These are phyloP conservation scores for Dromius quadrimaculatus DNA, from an alignment of 2,888 invertebrate species.

Conservation along the genomic window DNA sequence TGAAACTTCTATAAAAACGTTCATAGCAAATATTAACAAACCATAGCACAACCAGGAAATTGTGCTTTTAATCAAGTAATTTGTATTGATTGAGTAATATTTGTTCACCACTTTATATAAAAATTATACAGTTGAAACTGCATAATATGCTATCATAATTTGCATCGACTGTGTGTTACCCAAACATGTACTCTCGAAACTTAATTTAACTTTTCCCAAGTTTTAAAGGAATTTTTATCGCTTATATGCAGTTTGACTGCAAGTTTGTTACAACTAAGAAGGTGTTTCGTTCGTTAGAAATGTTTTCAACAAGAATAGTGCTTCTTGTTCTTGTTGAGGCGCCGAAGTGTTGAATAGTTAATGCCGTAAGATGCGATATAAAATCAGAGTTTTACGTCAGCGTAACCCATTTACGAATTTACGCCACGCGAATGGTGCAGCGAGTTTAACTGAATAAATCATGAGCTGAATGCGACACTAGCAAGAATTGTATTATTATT, in stretches of 20 bases:
- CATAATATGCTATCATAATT: too few relatives aligned
- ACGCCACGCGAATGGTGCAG: neutral
- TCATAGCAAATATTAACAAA: too few relatives aligned
- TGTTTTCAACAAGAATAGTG: neutral
- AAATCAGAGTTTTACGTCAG: conserved; percentile 44
- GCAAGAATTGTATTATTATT: conserved; percentile 9
- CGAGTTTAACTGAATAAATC: conserved; percentile 13
- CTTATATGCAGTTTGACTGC: neutral
- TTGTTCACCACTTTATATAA: too few relatives aligned
- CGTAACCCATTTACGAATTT: conserved; percentile 28
- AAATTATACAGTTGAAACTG: too few relatives aligned
- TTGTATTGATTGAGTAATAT: too few relatives aligned
- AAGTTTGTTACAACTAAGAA: conserved; percentile 1
- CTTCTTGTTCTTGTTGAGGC: neutral
- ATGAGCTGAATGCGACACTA: conserved; percentile 36
- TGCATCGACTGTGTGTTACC: too few relatives aligned
- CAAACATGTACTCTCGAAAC: too few relatives aligned
- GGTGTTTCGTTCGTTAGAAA: conserved; percentile 8
- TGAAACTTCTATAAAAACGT: too few relatives aligned
- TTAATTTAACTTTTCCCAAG: too few relatives aligned
- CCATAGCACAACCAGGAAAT: too few relatives aligned
- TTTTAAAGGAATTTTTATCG: neutral
- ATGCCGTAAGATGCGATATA: conserved; percentile 40
- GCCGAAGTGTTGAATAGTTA: conserved; percentile 39
- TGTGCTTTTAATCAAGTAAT: too few relatives aligned